These are phyloP conservation scores for Coelopa frigida DNA, from an alignment of 1,140 invertebrate genomes.

Conservation along the genomic window DNA sequence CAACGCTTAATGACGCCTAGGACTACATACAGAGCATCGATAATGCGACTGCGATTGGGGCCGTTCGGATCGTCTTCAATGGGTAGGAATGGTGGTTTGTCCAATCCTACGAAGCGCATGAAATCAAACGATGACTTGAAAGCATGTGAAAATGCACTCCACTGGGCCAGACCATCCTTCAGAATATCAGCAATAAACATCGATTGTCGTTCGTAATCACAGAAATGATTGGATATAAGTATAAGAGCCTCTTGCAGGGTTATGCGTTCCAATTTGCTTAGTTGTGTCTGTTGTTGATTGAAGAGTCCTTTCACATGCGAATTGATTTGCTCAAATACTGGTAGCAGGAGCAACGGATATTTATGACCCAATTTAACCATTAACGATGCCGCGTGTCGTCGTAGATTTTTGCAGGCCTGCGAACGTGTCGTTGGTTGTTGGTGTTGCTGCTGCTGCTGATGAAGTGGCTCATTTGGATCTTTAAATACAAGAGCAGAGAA, in stretches of 20 bases:
- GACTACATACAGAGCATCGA: constrained; percentile 63
- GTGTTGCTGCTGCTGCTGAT: constrained; percentile 22
- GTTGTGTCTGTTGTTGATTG: constrained; percentile 52
- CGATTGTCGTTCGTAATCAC: constrained; percentile 78
- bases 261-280: constrained; percentile 78
- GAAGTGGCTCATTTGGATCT: constrained; percentile 50
- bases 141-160: constrained; percentile 55
- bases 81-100: constrained; percentile 54
- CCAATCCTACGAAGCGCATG: constrained; percentile 70
- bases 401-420: constrained; percentile 72
- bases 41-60: constrained; percentile 49
- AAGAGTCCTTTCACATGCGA: constrained; percentile 62
- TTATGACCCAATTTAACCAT: constrained; percentile 84
- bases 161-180: constrained; percentile 53
- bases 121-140: constrained; percentile 59
- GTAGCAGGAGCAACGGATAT: constrained; percentile 73
- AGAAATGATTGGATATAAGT: constrained; percentile 81
- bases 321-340: constrained; percentile 80
- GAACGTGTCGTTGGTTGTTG: constrained; percentile 45
- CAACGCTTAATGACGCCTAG: constrained; percentile 79
- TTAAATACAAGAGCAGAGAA: constrained; percentile 73
- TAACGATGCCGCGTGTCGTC: constrained; percentile 78
- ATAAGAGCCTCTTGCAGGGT: constrained; percentile 71
- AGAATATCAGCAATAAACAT: constrained; percentile 75
- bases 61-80: constrained; percentile 43